Conservation (phyloP, 2,113 vertebrate species). For the Clarias macrocephalus region DNA sequence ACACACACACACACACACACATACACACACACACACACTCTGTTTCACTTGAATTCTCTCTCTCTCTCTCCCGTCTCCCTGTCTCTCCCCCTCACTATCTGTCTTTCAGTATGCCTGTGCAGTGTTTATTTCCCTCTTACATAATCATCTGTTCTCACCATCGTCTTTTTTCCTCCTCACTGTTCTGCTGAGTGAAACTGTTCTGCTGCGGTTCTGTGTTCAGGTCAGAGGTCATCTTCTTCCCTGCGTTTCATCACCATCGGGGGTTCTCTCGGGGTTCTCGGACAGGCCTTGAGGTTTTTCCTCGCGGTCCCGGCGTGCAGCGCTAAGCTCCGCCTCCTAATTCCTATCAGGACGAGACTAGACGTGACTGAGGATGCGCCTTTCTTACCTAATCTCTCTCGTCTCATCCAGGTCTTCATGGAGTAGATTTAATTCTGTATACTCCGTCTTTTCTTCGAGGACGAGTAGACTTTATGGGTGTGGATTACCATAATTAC, state of each 20-base stretch:
- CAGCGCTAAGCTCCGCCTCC: neutral
- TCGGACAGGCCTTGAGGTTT: neutral
- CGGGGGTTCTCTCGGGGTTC: neutral
- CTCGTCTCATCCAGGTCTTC: neutral
- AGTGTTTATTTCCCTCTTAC: constrained; percentile 20
- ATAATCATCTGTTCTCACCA: constrained; percentile 47
- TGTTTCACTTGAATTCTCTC: too few species aligned
- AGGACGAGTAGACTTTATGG: too few species aligned
- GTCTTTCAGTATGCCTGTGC: constrained; percentile 10
- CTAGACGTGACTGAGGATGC: neutral
- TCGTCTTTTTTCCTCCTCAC: constrained; percentile 12
- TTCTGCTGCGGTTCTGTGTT: constrained; percentile 2
- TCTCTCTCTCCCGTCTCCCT: neutral
- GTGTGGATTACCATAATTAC: neutral
- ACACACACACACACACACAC: too few species aligned
- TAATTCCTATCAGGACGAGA: neutral
- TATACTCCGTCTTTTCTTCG: too few species aligned
- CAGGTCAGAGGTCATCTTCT: neutral
- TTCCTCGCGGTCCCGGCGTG: neutral
- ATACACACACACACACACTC: too few species aligned
- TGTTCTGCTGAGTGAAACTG: neutral
- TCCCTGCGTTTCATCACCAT: neutral
- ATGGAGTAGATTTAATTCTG: too few species aligned
- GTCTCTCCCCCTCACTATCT: constrained; percentile 11
- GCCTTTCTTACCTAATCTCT: neutral